Conservation (phyloP, 2,888 invertebrate genomes). For the Tenthredo mesomela region DNA sequence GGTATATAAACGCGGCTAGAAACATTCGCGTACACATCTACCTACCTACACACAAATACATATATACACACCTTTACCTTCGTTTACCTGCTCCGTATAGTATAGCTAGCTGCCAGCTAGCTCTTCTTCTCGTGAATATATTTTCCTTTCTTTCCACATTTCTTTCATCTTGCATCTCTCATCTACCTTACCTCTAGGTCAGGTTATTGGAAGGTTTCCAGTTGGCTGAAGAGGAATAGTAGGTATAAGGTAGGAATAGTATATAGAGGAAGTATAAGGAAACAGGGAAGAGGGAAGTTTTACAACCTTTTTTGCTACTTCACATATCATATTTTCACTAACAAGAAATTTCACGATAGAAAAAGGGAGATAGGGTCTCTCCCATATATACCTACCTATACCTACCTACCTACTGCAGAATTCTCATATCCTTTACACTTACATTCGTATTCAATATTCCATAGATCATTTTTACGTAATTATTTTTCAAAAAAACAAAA, state of each 20-base stretch:
- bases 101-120: background rate
- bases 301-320: background rate
- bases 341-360: background rate
- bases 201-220: conserved; percentile 11
- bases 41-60: too few relatives aligned
- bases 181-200: conserved; percentile 3
- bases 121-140: background rate
- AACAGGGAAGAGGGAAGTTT: background rate
- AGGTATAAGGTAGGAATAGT: background rate
- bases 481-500: too few relatives aligned
- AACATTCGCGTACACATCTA: background rate
- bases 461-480: background rate
- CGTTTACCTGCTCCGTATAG: background rate
- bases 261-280: background rate
- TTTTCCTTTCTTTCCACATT: conserved; percentile 10
- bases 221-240: conserved; percentile 1
- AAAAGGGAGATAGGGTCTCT: background rate
- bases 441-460: background rate
- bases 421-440: background rate
- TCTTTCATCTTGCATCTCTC: conserved; percentile 21
- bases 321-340: conserved; percentile 1
- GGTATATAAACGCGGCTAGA: background rate
- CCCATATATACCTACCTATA: background rate
- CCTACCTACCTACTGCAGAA: background rate
- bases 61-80: background rate